phyloP scores from a whole-genome alignment of 1,140 invertebrate species.

The Telenomus remus region DNA sequence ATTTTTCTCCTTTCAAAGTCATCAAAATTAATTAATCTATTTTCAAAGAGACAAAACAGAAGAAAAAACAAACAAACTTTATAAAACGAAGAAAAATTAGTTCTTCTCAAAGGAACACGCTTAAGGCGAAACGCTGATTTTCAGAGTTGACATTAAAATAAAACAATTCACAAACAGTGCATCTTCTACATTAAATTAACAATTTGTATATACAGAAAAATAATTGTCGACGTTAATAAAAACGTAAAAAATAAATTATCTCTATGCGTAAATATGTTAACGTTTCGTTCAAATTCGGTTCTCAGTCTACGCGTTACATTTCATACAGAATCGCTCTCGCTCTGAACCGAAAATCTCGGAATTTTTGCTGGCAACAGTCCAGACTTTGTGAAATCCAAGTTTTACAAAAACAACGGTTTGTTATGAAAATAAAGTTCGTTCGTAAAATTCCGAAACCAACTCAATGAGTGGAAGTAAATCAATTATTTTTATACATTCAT shows the following conservation, averaged over 20 bases:
- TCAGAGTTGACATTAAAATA: too few species aligned
- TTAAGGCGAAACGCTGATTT: too few species aligned
- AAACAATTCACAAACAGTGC: too few species aligned
- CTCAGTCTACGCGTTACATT: conserved; percentile 9
- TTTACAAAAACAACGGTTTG: conserved; percentile 9
- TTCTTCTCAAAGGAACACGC: too few species aligned
- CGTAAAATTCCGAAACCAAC: background rate
- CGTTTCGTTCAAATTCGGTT: conserved; percentile 5
- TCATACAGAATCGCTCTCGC: background rate
- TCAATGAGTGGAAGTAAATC: conserved; percentile 1
- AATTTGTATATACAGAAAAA: background rate
- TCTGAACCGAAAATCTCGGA: background rate
- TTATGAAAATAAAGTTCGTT: background rate
- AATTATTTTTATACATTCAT: conserved; percentile 10
- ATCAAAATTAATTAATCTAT: background rate
- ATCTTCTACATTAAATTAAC: background rate
- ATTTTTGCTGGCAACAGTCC: background rate
- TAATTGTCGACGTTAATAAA: background rate
- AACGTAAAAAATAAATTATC: background rate
- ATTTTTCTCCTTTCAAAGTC: background rate
- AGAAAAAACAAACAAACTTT: too few species aligned
- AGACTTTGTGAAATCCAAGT: background rate
- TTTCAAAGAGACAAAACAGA: too few species aligned
- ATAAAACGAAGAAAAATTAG: too few species aligned
- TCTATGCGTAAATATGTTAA: background rate